Evolutionary conservation across 2,888 invertebrate species (phyloP).

Genomic region (Drosophila nr. perissopoda): DNA sequence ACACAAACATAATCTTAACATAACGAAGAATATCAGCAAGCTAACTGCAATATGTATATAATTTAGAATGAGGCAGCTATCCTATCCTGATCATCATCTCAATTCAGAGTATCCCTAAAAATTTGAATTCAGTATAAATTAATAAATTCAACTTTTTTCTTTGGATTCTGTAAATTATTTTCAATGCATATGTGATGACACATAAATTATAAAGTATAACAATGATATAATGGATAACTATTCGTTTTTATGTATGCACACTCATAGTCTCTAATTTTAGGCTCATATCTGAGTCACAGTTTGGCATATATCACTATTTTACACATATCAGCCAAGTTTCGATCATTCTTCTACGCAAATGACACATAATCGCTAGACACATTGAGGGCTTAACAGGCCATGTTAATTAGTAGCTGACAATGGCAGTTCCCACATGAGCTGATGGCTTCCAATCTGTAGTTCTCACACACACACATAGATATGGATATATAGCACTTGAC

Average conservation of each 20-base stretch:
- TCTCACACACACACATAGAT: slow-evolving; percentile 21
- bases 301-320: not conserved
- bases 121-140: too few species aligned
- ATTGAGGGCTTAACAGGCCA: slow-evolving; percentile 32
- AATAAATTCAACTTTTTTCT: too few species aligned
- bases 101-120: too few species aligned
- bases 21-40: not conserved
- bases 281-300: not conserved
- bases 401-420: slow-evolving; percentile 57
- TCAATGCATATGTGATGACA: not conserved
- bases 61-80: not conserved
- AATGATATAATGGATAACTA: not conserved
- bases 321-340: slow-evolving; percentile 2
- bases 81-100: not conserved
- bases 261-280: not conserved
- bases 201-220: not conserved
- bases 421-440: slow-evolving; percentile 17
- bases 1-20: not conserved
- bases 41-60: not conserved
- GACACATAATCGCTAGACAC: slow-evolving; percentile 8
- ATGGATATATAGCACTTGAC: slow-evolving; percentile 47
- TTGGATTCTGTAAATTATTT: not conserved
- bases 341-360: slow-evolving; percentile 22
- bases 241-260: not conserved
- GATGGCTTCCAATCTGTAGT: slow-evolving; percentile 20